These are phyloP conservation scores for Ephialtes manifestator DNA, from an alignment of 2,888 invertebrate species.

Conservation along the genomic window DNA sequence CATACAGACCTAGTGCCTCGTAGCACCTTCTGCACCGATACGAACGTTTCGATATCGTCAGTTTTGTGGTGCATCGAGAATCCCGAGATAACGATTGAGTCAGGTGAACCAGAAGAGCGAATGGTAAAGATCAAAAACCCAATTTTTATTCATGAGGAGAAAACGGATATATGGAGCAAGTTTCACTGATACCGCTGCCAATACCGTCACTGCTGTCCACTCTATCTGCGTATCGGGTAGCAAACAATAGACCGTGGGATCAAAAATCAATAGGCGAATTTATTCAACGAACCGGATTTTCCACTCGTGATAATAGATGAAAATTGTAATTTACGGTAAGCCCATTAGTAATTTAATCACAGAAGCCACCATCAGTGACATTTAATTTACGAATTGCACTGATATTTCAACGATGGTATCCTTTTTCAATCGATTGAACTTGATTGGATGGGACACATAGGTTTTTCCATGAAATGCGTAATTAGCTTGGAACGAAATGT, in stretches of 20 bases:
- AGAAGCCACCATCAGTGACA: not conserved
- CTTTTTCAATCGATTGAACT: not conserved
- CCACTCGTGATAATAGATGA: not conserved
- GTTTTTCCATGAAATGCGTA: not conserved
- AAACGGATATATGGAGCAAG: not conserved
- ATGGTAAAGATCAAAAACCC: not conserved
- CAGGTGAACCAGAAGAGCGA: slow-evolving; percentile 21
- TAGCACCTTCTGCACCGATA: not conserved
- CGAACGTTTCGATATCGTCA: not conserved
- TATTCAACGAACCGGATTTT: not conserved
- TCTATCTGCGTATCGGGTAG: not conserved
- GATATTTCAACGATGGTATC: not conserved
- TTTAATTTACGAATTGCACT: not conserved
- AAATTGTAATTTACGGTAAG: not conserved
- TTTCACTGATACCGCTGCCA: not conserved
- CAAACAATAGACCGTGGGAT: not conserved
- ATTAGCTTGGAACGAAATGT: not conserved
- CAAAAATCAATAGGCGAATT: slow-evolving; percentile 4
- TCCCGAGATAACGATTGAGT: slow-evolving; percentile 12
- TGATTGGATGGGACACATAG: not conserved
- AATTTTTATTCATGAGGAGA: slow-evolving; percentile 35
- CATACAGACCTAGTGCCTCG: slow-evolving; percentile 4
- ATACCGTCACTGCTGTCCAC: not conserved
- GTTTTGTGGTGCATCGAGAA: not conserved
- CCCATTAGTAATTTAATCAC: not conserved